These are phyloP conservation scores for Probaryconus sp. DNA, from an alignment of 1,140 invertebrate species.

Conservation along the genomic window DNA sequence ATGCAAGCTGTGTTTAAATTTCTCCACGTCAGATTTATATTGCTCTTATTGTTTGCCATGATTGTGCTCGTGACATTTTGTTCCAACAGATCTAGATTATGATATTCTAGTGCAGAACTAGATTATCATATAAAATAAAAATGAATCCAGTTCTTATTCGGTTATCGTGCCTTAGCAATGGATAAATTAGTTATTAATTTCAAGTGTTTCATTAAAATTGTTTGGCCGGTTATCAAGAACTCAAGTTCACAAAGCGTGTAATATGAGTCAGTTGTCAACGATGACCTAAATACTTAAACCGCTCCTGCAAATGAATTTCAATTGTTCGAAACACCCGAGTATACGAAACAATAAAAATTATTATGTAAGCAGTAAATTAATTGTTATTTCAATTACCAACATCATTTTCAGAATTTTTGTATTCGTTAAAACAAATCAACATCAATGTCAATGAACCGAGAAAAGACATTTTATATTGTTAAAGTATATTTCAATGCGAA, in stretches of 20 bases:
- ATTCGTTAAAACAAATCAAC: too few relatives aligned
- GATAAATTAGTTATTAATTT: slow-evolving; percentile 29
- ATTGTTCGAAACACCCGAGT: slow-evolving; percentile 28
- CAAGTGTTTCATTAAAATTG: slow-evolving; percentile 24
- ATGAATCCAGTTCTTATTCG: too few relatives aligned
- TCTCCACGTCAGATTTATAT: slow-evolving; percentile 24
- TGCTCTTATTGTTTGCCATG: slow-evolving; percentile 32
- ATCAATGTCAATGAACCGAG: too few relatives aligned
- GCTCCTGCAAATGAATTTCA: slow-evolving; percentile 41
- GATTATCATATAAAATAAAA: too few relatives aligned
- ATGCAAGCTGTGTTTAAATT: slow-evolving; percentile 32
- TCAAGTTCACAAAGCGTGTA: slow-evolving; percentile 64
- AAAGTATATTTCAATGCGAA: too few relatives aligned
- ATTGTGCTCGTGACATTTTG: too few relatives aligned
- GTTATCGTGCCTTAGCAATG: too few relatives aligned
- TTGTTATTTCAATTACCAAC: not conserved
- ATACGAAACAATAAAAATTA: slow-evolving; percentile 37
- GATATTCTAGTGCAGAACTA: too few relatives aligned
- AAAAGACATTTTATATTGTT: too few relatives aligned
- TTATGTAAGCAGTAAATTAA: slow-evolving; percentile 23
- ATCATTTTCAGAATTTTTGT: too few relatives aligned
- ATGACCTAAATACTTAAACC: slow-evolving; percentile 49
- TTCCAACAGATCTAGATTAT: slow-evolving; percentile 37
- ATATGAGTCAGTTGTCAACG: slow-evolving; percentile 62
- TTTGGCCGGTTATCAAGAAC: slow-evolving; percentile 59